Evolutionary conservation across 2,797 vertebrate species (phyloP).

Genomic region (Coregonus suidteri): DNA sequence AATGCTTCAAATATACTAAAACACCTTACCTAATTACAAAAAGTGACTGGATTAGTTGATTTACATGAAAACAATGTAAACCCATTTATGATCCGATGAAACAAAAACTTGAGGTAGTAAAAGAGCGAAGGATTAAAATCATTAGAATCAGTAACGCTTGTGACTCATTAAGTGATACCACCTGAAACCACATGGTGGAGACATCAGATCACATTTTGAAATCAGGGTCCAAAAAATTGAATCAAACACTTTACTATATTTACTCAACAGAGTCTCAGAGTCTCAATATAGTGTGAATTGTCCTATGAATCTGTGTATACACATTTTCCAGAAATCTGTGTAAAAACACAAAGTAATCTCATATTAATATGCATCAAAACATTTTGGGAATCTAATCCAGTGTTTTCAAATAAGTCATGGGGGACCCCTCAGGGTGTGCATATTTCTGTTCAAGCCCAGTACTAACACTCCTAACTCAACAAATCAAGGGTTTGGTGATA

Average conservation of each 20-base stretch:
- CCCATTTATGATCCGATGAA: not conserved
- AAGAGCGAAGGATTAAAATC: not conserved
- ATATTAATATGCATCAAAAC: not conserved
- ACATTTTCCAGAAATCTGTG: not conserved
- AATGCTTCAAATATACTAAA: not conserved
- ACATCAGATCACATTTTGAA: constrained; percentile 7
- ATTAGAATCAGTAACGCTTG: not conserved
- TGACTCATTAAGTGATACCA: not conserved
- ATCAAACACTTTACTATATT: not conserved
- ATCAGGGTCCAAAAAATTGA: not conserved
- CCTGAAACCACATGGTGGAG: constrained; percentile 27
- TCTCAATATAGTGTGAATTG: not conserved
- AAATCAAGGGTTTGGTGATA: not conserved
- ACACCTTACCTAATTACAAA: not conserved
- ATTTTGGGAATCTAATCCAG: not conserved
- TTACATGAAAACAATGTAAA: not conserved
- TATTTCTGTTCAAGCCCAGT: not conserved
- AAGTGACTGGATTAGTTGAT: not conserved
- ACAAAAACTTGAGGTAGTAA: not conserved
- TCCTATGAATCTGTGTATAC: not conserved
- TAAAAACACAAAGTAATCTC: not conserved
- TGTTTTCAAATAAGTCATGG: not conserved
- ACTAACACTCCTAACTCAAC: not conserved
- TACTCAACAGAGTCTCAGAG: not conserved
- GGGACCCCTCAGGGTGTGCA: not conserved